Conservation (phyloP, 2,113 vertebrate genomes). For the Dryoscopus gambensis region DNA sequence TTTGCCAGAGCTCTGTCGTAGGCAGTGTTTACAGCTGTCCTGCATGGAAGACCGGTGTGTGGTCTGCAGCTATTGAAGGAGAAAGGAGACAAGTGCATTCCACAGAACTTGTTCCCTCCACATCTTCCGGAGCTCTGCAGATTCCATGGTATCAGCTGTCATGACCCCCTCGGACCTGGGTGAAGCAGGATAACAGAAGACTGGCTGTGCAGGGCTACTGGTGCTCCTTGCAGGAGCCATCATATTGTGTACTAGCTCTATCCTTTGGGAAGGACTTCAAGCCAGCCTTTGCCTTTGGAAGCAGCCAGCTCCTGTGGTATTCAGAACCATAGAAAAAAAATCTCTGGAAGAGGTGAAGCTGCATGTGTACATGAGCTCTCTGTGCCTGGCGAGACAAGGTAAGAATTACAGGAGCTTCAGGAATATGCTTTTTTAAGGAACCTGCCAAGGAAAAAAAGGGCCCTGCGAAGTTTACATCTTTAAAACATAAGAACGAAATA, state of each 20-base stretch:
- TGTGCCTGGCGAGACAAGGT: not conserved
- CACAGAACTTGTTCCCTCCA: not conserved
- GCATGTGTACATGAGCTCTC: not conserved
- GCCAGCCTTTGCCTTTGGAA: not conserved
- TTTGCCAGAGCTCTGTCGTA: slow-evolving; percentile 49
- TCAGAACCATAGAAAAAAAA: not conserved
- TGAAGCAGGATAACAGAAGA: not conserved
- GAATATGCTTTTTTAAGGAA: not conserved
- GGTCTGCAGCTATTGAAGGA: slow-evolving; percentile 36
- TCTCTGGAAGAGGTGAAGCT: not conserved
- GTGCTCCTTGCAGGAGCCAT: not conserved
- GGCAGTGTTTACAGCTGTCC: slow-evolving; percentile 57
- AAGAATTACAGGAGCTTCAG: not conserved
- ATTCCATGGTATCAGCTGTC: not conserved
- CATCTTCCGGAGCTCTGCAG: not conserved
- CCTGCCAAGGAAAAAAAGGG: not conserved
- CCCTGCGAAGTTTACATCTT: not conserved
- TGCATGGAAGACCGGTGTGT: slow-evolving; percentile 23
- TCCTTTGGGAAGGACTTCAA: not conserved
- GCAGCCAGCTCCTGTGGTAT: not conserved
- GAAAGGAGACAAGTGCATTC: slow-evolving; percentile 20
- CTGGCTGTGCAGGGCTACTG: not conserved
- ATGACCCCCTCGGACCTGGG: not conserved
- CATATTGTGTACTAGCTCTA: not conserved
- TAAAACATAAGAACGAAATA: not conserved